Conservation (phyloP, 2,888 invertebrate genomes). For the Colostygia pectinataria region DNA sequence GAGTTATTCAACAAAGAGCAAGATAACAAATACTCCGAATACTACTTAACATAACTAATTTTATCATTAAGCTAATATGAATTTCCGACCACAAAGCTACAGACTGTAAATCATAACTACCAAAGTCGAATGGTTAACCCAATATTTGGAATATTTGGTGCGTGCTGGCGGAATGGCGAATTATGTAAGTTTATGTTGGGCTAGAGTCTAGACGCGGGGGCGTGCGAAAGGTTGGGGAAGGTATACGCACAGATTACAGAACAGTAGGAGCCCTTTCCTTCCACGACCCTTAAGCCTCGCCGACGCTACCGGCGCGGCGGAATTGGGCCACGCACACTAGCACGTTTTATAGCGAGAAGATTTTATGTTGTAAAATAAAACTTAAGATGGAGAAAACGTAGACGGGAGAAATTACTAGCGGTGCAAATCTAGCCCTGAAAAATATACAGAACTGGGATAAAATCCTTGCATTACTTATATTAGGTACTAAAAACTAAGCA, state of each 20-base stretch:
- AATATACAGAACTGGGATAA: not conserved
- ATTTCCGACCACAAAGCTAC: slow-evolving; percentile 15
- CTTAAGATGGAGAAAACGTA: slow-evolving; percentile 11
- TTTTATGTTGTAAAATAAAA: slow-evolving; percentile 23
- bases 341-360: slow-evolving; percentile 22
- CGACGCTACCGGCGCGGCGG: slow-evolving; percentile 34
- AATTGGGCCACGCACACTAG: slow-evolving; percentile 46
- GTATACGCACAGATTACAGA: slow-evolving; percentile 24
- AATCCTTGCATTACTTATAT: too few species aligned
- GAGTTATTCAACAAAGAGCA: not conserved
- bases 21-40: slow-evolving; percentile 7
- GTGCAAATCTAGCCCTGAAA: slow-evolving; percentile 4
- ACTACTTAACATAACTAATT: slow-evolving; percentile 7
- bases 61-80: slow-evolving; percentile 7
- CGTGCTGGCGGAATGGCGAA: slow-evolving; percentile 37
- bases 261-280: slow-evolving; percentile 40
- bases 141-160: slow-evolving; percentile 29
- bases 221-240: slow-evolving; percentile 50
- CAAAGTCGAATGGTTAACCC: slow-evolving; percentile 30
- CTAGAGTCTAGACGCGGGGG: slow-evolving; percentile 67
- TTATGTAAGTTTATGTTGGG: slow-evolving; percentile 41
- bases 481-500: too few species aligned
- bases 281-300: slow-evolving; percentile 40
- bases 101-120: slow-evolving; percentile 23
- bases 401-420: not conserved